Evolutionary conservation across 2,888 invertebrate species (phyloP), one percentile per base, ranked within the genome.

Genomic region (Rhamnusium bicolor): DNA sequence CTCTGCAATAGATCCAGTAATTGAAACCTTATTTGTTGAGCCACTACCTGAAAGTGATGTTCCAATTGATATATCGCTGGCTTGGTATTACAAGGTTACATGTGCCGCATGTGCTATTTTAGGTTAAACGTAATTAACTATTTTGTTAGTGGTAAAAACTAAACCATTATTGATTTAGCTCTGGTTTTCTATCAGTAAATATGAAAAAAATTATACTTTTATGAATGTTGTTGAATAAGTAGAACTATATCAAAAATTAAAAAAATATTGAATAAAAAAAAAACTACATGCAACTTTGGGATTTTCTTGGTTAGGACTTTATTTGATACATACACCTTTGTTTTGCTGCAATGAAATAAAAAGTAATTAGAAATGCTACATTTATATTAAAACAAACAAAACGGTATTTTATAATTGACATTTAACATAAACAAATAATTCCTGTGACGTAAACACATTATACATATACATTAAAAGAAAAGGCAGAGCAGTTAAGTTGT

Each of bases 401-500:
- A 47, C 14, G 46, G 46, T 47, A 47, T 47, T 47, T 47, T 47
- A 47, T 47, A 47, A 47, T 47, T 47, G 1, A 47, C 46, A 14
- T 47, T 47, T 47, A 14, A 47, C 46, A 47, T 47, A 47, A 47
- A 47, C 14, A 47, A 47, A 47, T 47, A 47, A 47, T 6, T 47
- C 2, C n/a, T 47, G 14, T 47, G 46, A n/a, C 14, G 29, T 47
- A 47, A 6, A 47, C n/a, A 47, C 8, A 47, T 10, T 47, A n/a
- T n/a, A n/a, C n/a, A n/a, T n/a, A n/a, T 47, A 47, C 46, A 47
- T 47, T 29, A 47, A 47, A 47, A 47, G 46, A 47, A 47, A 47
- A 47, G n/a, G 46, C 46, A 47, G 5, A 14, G 46, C n/a, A 47
- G 46, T 47, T 47, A 47, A 47, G 46, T 47, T 47, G 46, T 47